A percentile compares a stretch with the other conserved stretches of the same genome.
Evolutionary conservation across 1,140 invertebrate species (phyloP).

Genomic region (Cydia strobilella): DNA sequence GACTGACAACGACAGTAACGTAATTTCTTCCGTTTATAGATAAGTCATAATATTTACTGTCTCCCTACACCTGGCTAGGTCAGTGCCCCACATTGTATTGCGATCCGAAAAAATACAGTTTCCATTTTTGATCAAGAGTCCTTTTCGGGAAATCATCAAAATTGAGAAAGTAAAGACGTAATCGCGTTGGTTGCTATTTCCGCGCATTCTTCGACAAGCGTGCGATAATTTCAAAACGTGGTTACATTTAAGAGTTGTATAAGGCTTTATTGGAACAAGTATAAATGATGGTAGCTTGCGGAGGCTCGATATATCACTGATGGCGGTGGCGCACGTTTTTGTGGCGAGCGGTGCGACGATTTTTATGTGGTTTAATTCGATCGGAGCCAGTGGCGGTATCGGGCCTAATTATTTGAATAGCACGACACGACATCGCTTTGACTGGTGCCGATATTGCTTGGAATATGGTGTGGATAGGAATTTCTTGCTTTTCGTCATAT

Average conservation of each 20-base stretch:
- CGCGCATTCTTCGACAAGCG: constrained; percentile 36
- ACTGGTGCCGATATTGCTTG: constrained; percentile 62
- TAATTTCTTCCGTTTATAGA: constrained; percentile 75
- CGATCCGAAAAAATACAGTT: constrained; percentile 44
- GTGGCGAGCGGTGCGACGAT: constrained; percentile 50
- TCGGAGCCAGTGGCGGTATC: constrained; percentile 58
- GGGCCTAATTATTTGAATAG: constrained; percentile 75
- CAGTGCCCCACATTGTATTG: constrained; percentile 50
- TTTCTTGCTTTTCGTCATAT: neutral
- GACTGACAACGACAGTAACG: constrained; percentile 54
- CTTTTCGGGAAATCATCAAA: constrained; percentile 39
- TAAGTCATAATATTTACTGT: constrained; percentile 68
- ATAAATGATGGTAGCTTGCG: constrained; percentile 47
- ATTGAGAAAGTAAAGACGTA: constrained; percentile 45
- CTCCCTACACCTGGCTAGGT: constrained; percentile 66
- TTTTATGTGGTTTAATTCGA: constrained; percentile 77
- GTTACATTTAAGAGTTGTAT: constrained; percentile 52
- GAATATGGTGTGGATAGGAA: constrained; percentile 41
- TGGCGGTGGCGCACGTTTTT: constrained; percentile 59
- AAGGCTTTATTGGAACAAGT: constrained; percentile 54
- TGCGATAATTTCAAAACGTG: constrained; percentile 27
- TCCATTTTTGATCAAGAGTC: constrained; percentile 51
- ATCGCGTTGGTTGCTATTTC: constrained; percentile 43
- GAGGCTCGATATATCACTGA: constrained; percentile 55
- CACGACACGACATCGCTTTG: constrained; percentile 67